A percentile compares a stretch with the other conserved stretches of the same genome.
Conservation (phyloP, 2,797 vertebrate genomes). For the Darevskia nairensis region DNA sequence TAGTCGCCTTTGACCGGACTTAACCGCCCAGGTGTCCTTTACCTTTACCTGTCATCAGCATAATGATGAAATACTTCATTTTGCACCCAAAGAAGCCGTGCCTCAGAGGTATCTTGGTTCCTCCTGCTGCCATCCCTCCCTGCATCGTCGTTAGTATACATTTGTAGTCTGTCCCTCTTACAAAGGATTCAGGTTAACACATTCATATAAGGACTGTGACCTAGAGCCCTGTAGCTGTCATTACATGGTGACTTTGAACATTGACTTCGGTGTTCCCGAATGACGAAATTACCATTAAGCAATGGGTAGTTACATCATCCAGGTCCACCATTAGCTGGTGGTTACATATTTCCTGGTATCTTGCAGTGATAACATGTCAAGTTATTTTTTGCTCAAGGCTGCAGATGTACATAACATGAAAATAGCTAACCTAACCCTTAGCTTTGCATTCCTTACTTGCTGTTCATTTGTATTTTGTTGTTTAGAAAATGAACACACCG, state of each 20-base stretch:
- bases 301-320: neutral
- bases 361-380: neutral
- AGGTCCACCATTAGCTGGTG: neutral
- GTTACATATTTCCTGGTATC: neutral
- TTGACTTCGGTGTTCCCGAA: neutral
- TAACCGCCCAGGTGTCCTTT: no score
- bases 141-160: neutral
- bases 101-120: neutral
- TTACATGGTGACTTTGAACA: neutral
- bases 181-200: neutral
- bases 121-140: neutral
- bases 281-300: neutral
- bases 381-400: neutral
- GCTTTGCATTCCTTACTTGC: neutral
- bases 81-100: neutral
- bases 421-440: neutral
- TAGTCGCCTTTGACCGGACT: no score
- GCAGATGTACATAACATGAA: neutral
- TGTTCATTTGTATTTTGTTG: neutral
- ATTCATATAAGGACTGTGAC: neutral
- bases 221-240: neutral
- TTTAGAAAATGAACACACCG: neutral
- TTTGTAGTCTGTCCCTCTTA: neutral
- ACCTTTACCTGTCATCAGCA: neutral
- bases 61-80: neutral